Percentiles rank a stretch among this genome's conserved stretches.
Conservation (phyloP, 2,888 invertebrate genomes). For the Dasysyrphus albostriatus region DNA sequence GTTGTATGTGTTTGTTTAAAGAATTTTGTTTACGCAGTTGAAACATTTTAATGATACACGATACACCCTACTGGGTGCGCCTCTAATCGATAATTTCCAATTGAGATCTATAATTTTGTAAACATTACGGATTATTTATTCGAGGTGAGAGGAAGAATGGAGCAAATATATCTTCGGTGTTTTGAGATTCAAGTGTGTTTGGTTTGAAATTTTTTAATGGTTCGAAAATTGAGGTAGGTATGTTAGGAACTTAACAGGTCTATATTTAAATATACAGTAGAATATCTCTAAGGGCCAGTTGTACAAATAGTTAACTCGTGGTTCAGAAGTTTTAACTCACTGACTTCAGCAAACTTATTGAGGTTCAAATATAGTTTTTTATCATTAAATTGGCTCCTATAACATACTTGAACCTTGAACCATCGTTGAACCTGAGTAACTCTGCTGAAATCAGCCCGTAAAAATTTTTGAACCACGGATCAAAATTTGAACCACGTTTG, state of each 20-base stretch:
- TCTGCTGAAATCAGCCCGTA: too few species aligned
- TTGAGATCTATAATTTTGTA: slow-evolving; percentile 45
- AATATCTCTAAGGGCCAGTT: too few species aligned
- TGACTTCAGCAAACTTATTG: too few species aligned
- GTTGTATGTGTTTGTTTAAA: slow-evolving; percentile 22
- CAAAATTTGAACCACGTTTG: too few species aligned
- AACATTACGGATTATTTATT: slow-evolving; percentile 10
- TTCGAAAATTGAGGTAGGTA: slow-evolving; percentile 23
- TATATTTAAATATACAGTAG: too few species aligned
- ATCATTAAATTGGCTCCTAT: too few species aligned
- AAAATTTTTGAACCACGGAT: too few species aligned
- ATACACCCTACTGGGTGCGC: slow-evolving; percentile 43
- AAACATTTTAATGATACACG: slow-evolving; percentile 61
- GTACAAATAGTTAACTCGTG: too few species aligned
- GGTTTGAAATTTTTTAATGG: not conserved
- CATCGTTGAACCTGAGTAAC: too few species aligned
- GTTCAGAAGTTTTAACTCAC: too few species aligned
- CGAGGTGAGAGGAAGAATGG: not conserved
- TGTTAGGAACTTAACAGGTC: slow-evolving; percentile 17
- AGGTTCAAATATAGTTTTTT: too few species aligned
- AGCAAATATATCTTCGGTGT: not conserved
- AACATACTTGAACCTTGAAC: too few species aligned
- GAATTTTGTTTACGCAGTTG: slow-evolving; percentile 54
- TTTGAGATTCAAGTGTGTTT: not conserved
- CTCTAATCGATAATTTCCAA: slow-evolving; percentile 48